Percentiles rank a stretch among this genome's conserved stretches.
These are phyloP conservation scores for Liasis olivaceus DNA, from an alignment of 2,797 vertebrate species.

Conservation along the genomic window DNA sequence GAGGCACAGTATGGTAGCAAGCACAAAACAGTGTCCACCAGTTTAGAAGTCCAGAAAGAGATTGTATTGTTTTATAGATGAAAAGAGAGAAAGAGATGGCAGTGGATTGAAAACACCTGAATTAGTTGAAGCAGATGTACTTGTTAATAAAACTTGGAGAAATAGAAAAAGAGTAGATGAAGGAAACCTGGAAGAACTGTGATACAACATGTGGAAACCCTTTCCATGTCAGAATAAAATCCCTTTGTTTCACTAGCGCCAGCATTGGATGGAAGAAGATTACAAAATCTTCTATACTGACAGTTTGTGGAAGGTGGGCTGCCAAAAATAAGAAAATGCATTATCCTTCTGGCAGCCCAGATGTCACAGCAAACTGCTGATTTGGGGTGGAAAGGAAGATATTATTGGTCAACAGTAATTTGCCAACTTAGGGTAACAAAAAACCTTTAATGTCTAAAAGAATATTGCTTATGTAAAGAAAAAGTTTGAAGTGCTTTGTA, in stretches of 20 bases:
- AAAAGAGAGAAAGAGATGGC: background rate
- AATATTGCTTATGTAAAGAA: background rate
- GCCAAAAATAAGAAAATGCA: background rate
- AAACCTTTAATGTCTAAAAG: background rate
- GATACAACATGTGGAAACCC: fast-evolving
- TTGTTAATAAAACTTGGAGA: background rate
- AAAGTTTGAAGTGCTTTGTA: background rate
- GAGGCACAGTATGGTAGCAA: background rate
- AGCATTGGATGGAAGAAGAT: background rate
- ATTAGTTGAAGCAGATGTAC: background rate
- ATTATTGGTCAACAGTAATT: background rate
- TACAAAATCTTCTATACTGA: background rate
- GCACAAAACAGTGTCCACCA: background rate
- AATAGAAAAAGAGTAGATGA: background rate
- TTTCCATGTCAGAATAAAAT: background rate
- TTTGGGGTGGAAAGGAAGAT: background rate
- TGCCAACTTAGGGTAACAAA: background rate
- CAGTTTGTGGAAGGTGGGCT: background rate
- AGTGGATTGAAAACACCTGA: background rate
- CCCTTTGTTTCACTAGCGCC: background rate
- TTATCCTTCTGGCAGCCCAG: background rate
- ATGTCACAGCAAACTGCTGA: background rate
- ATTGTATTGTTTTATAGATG: background rate
- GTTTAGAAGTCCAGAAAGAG: background rate
- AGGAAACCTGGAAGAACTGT: background rate